Conservation (phyloP, 2,113 vertebrate species). For the Pangasianodon gigas region DNA sequence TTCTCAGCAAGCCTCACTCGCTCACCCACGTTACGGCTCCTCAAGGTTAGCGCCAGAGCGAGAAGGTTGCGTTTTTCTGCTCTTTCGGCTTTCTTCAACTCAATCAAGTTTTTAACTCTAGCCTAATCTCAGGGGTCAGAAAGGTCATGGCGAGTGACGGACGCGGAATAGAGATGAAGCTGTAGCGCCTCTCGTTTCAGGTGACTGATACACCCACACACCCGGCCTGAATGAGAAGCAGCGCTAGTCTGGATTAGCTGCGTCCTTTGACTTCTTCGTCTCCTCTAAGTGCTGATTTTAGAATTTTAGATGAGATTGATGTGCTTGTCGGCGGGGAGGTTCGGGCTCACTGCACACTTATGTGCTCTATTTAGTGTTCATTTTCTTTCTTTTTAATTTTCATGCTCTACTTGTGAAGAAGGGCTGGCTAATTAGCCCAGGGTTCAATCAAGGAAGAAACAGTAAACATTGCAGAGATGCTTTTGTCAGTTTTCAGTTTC, state of each 20-base stretch:
- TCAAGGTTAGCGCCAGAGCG: conserved; percentile 70
- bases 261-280: background rate
- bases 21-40: conserved; percentile 37
- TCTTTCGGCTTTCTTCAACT: conserved; percentile 58
- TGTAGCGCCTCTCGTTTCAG: conserved; percentile 48
- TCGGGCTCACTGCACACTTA: background rate
- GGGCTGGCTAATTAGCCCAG: background rate
- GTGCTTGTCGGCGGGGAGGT: conserved; percentile 2
- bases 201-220: conserved; percentile 50
- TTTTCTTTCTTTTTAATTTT: conserved; percentile 6
- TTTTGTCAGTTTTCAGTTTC: background rate
- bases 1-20: background rate
- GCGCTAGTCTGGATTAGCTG: background rate
- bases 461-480: background rate
- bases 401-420: conserved; percentile 28
- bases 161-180: conserved; percentile 67
- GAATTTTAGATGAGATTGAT: conserved; percentile 16
- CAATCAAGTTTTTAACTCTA: conserved; percentile 69
- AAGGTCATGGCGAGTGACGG: conserved; percentile 65
- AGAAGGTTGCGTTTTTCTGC: conserved; percentile 63
- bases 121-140: conserved; percentile 63
- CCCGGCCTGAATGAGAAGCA: conserved; percentile 32
- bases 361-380: background rate
- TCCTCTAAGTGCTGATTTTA: conserved; percentile 19
- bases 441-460: background rate